These are phyloP conservation scores for Cebidichthys violaceus DNA, from an alignment of 2,113 vertebrate species.

Conservation along the genomic window DNA sequence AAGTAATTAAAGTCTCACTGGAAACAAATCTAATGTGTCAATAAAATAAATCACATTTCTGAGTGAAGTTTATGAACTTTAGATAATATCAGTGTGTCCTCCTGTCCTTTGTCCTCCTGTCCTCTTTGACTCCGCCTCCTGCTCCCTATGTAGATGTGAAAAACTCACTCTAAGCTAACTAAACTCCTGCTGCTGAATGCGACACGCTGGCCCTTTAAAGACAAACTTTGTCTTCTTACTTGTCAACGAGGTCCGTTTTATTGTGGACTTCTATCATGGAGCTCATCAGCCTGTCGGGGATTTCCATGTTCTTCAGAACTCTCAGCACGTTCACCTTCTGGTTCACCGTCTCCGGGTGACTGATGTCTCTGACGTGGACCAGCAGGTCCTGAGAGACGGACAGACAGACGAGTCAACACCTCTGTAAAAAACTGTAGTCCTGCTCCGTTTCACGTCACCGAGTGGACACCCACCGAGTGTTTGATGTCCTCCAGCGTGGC, in stretches of 20 bases:
- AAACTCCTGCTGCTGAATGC: no score
- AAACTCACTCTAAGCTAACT: no score
- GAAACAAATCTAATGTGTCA: no score
- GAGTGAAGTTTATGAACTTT: no score
- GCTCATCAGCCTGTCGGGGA: slow-evolving; percentile 85
- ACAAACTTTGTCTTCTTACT: slow-evolving; percentile 76
- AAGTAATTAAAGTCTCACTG: no score
- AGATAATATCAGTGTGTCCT: no score
- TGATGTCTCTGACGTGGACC: slow-evolving; percentile 92
- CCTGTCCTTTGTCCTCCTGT: no score
- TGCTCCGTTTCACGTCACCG: no score
- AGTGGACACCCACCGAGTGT: slow-evolving; percentile 82
- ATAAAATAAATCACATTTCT: no score
- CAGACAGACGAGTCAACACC: not conserved
- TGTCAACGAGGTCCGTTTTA: slow-evolving; percentile 90
- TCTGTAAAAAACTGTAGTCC: no score
- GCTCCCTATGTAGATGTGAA: no score
- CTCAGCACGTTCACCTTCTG: slow-evolving; percentile 91
- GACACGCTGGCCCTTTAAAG: not conserved
- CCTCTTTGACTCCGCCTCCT: no score
- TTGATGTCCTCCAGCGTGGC: slow-evolving; percentile 93
- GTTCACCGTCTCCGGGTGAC: slow-evolving; percentile 89
- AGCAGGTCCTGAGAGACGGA: slow-evolving; percentile 87
- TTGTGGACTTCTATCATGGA: slow-evolving; percentile 94
- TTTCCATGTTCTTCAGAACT: slow-evolving; percentile 85